These are phyloP conservation scores for Agriopis marginaria DNA, from an alignment of 2,888 invertebrate species.

Conservation along the genomic window DNA sequence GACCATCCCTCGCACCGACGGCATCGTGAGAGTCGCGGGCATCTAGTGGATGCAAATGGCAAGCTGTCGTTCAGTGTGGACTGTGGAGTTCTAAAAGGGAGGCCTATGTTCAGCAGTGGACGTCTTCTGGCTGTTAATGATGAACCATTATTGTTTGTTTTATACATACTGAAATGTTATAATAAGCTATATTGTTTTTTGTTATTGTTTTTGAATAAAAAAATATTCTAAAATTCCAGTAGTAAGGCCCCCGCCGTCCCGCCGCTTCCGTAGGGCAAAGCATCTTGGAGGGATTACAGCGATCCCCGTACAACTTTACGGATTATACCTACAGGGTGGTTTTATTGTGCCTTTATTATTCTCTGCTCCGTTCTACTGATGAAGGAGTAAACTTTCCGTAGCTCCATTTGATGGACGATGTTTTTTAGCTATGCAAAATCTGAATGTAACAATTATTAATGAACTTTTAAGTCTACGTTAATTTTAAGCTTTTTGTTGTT, in stretches of 20 bases:
- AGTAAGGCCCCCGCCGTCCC: slow-evolving; percentile 53
- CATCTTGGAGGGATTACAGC: slow-evolving; percentile 55
- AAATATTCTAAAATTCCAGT: slow-evolving; percentile 7
- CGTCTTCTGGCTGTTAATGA: too few relatives aligned
- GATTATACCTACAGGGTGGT: slow-evolving; percentile 53
- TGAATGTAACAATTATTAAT: slow-evolving; percentile 6
- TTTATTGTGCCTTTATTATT: slow-evolving; percentile 48
- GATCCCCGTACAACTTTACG: slow-evolving; percentile 59
- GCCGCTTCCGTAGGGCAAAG: slow-evolving; percentile 54
- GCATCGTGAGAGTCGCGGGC: too few relatives aligned
- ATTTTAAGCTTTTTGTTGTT: not conserved
- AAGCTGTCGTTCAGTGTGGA: too few relatives aligned
- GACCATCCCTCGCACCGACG: too few relatives aligned
- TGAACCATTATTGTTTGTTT: too few relatives aligned
- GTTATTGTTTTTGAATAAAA: not conserved
- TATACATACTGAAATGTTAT: too few relatives aligned
- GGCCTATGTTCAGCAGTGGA: too few relatives aligned
- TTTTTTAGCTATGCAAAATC: slow-evolving; percentile 7
- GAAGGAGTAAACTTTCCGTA: slow-evolving; percentile 36
- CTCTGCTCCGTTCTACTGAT: slow-evolving; percentile 18
- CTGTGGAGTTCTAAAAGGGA: too few relatives aligned
- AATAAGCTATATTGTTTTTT: too few relatives aligned
- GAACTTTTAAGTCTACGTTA: not conserved
- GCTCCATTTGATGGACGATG: slow-evolving; percentile 36
- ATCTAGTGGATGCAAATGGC: too few relatives aligned